Evolutionary conservation across 2,797 vertebrate genomes (phyloP).

Genomic region (Chiloscyllium punctatum): DNA sequence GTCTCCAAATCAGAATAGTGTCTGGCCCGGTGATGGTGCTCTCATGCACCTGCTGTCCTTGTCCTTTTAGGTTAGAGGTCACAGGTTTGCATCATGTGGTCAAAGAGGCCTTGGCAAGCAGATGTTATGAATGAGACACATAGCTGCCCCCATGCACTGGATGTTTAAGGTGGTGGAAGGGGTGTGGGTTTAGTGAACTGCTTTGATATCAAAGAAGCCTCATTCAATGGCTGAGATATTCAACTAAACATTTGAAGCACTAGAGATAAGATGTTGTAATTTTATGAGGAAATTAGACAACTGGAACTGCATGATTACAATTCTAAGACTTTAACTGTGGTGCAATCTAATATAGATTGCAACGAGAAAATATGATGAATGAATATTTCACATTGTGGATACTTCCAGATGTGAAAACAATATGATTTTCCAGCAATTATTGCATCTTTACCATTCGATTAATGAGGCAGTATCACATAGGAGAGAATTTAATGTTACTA

Average conservation of each 20-base stretch:
- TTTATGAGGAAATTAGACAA: not conserved
- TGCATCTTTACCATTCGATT: not conserved
- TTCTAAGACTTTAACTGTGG: no score
- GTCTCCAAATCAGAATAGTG: no score
- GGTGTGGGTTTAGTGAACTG: no score
- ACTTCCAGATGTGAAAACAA: not conserved
- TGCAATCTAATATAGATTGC: not conserved
- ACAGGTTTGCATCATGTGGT: no score
- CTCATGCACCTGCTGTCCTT: no score
- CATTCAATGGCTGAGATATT: not conserved
- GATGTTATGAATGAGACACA: no score
- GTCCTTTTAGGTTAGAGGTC: no score
- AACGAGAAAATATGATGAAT: not conserved
- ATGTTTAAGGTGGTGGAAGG: no score
- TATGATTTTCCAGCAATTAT: not conserved
- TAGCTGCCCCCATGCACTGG: no score
- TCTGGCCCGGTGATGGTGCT: no score
- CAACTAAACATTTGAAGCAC: not conserved
- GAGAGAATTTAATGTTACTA: not conserved
- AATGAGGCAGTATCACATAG: not conserved
- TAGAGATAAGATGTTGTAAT: not conserved
- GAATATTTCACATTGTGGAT: not conserved
- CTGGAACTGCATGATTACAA: not conserved
- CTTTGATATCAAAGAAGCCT: not conserved
- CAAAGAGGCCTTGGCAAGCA: no score